phyloP scores from a whole-genome alignment of 2,888 invertebrate genomes.

The Ectropis crepuscularia region DNA sequence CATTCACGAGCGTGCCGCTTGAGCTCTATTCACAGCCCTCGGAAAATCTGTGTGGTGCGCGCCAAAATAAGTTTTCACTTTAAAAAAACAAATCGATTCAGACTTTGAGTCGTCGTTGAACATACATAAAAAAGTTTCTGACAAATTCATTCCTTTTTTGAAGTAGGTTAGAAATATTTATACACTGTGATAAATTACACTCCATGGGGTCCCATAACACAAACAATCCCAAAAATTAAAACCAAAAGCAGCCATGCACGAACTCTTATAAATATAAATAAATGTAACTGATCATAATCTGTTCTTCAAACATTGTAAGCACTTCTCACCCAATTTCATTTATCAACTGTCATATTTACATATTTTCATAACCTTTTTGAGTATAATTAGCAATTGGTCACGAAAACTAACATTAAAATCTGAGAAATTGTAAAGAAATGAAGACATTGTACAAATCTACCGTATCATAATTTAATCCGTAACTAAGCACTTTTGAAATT shows the following conservation, averaged over 20 bases:
- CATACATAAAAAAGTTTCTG: too few relatives aligned
- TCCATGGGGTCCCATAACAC: too few relatives aligned
- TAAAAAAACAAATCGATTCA: too few relatives aligned
- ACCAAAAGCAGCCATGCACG: conserved; percentile 3
- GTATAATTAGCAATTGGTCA: conserved; percentile 45
- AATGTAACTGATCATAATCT: conserved; percentile 20
- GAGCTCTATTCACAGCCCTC: too few relatives aligned
- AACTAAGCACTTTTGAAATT: conserved; percentile 49
- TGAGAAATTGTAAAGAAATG: conserved; percentile 38
- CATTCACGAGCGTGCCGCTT: too few relatives aligned
- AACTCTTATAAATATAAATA: conserved; percentile 11
- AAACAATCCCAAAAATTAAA: not conserved
- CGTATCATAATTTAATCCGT: conserved; percentile 46
- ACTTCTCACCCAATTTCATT: conserved; percentile 26
- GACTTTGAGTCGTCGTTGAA: too few relatives aligned
- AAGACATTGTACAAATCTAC: conserved; percentile 43
- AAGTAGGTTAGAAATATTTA: too few relatives aligned
- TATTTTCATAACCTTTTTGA: conserved; percentile 14
- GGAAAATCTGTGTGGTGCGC: too few relatives aligned
- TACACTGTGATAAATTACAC: too few relatives aligned
- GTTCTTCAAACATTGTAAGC: conserved; percentile 10
- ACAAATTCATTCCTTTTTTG: too few relatives aligned
- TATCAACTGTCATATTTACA: conserved; percentile 27
- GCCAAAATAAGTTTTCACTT: too few relatives aligned
- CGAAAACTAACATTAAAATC: conserved; percentile 28